Evolutionary conservation across 2,113 vertebrate species (phyloP), one percentile per base, ranked within the genome.

Genomic region (Tamias sibiricus): DNA sequence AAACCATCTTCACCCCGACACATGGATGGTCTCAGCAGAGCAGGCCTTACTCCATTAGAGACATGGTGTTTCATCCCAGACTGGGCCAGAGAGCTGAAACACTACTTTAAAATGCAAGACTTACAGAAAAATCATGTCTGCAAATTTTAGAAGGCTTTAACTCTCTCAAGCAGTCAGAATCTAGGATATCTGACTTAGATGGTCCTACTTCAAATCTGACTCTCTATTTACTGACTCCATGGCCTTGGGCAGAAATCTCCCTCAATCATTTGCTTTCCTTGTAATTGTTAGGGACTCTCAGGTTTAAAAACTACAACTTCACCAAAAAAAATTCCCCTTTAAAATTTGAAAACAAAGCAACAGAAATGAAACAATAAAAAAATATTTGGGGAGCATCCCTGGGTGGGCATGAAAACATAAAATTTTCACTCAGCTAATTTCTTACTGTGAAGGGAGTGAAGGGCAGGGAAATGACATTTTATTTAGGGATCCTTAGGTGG

Each of bases 41-140:
- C 1, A 42, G 74, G 87, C 32, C 37, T 71, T 47, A 30, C 6
- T 42, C n/a, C 88, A 52, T 90, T 92, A 82, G 17, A 96, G 68
- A 90, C 24, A 75, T 7, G 6, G 4, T 16, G 30, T 82, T 57
- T 96, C 75, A 75, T 26, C 72, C n/a, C 49, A 80, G 32, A 35
- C 57, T 57, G 32, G 35, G 20, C 20, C 59, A 76, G 0, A 69
- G 30, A 91, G 54, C 79, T 6, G 0, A 14, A 94, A 24, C 0
- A 22, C 0, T 52, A 52, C 59, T 96, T 93, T 37, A 96, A 98
- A 97, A 95, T 22, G 0, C 26, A 94, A 92, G 84, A 92, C 8
- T 72, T 94, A 76, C 26, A 81, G 85, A 80, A 95, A 96, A 96
- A 54, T 37, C 66, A 81, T 16, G 1, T 54, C 54, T 82, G 81